Evolutionary conservation across 2,888 invertebrate species (phyloP), one percentile per base, ranked within the genome.

Genomic region (Quadriops clusia): DNA sequence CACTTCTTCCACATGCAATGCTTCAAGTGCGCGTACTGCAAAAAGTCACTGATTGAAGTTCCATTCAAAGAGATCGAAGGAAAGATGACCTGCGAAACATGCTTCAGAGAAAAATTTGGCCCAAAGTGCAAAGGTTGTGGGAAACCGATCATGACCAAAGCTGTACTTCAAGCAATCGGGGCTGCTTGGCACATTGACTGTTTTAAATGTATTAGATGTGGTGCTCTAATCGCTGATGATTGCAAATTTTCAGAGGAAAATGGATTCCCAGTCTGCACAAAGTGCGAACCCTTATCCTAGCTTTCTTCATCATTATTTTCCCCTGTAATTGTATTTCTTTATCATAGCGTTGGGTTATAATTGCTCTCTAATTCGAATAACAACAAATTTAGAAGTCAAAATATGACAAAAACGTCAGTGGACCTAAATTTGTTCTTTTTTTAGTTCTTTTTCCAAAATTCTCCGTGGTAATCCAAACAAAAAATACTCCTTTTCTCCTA

Each of bases 101-200:
- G 90, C 63, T 93, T 82, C 62, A 79, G 86, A 49, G 74, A 78
- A 43, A 72, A 83, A 59, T 90, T 89, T 67, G 90, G 89, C 3
- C 82, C 89, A 4, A 78, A 81, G 49, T 93, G 93, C 65, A 75
- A 76, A 30, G 85, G 79, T 7, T 93, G 93, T 64, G 33, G 30
- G 16, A 33, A 33, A 23, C 33, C 33, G 6, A 33, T 36, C 13
- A 21, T 24, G 8, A 83, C 85, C 55, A 77, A 78, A 54, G 77
- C 79, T 25, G 85, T 94, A 53, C 82, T 90, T 29, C n/a, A n/a
- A n/a, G 94, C 94, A 15, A 70, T 94, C 36, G 84, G 84, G 54
- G 77, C 78, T 45, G 91, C 93, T 61, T 95, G 94, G 94, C 94
- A 95, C 50, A 74, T 87, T 42, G 81, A 86, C 46, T 95, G 94